These are phyloP conservation scores for Cetonia aurata DNA, from an alignment of 2,888 invertebrate species.

Conservation along the genomic window DNA sequence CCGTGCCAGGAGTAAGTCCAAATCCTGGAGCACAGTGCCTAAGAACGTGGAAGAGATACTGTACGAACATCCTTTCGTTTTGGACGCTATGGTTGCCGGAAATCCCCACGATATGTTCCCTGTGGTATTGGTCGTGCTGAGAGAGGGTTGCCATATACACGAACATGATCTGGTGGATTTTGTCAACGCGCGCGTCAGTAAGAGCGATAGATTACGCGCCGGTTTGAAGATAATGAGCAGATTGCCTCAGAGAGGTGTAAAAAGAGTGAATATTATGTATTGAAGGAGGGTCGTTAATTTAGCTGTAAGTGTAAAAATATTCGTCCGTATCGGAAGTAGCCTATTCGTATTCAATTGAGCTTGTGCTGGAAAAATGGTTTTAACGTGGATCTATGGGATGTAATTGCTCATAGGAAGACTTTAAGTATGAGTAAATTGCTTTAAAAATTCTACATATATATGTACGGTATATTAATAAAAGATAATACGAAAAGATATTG, in stretches of 20 bases:
- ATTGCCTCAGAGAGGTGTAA: constrained; percentile 44
- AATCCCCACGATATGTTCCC: constrained; percentile 51
- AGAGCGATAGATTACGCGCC: constrained; percentile 49
- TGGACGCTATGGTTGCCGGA: constrained; percentile 56
- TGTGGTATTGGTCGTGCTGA: constrained; percentile 45
- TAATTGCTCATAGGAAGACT: no score
- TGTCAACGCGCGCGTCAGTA: constrained; percentile 47
- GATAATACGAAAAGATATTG: no score
- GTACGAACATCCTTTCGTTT: constrained; percentile 54
- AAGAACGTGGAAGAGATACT: constrained; percentile 55
- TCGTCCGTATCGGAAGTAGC: no score
- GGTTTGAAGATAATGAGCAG: constrained; percentile 48
- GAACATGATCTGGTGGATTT: constrained; percentile 45
- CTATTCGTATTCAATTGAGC: no score
- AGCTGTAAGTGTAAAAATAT: no score
- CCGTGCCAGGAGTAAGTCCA: constrained; percentile 50
- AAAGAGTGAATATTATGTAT: no score
- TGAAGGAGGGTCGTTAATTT: no score
- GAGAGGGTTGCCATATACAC: background rate
- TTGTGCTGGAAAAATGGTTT: no score
- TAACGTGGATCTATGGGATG: no score
- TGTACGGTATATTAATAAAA: no score
- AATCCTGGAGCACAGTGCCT: constrained; percentile 58
- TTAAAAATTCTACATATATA: no score
- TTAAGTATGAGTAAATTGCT: no score